Evolutionary conservation across 1,140 invertebrate species (phyloP).

Genomic region (Drosophila repletoides): DNA sequence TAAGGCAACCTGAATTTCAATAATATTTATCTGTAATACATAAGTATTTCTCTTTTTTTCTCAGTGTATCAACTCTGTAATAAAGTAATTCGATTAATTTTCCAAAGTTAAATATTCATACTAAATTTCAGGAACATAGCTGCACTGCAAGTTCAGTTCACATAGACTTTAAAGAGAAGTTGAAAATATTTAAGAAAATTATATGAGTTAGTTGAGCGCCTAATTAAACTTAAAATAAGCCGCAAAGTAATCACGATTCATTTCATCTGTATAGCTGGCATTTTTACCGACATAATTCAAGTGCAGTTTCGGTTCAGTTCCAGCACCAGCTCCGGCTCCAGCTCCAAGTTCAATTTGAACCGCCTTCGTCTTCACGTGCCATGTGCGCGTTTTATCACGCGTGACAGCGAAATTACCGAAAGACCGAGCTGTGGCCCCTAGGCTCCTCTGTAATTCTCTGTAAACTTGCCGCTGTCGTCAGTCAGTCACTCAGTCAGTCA

Average conservation of each 20-base stretch:
- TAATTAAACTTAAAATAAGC: conserved; percentile 75
- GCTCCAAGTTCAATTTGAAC: background rate
- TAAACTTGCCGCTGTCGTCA: conserved; percentile 39
- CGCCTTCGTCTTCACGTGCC: conserved; percentile 47
- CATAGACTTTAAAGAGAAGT: no score
- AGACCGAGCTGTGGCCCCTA: conserved; percentile 6
- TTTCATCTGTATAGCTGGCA: background rate
- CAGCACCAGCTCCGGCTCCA: background rate
- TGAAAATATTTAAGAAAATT: no score
- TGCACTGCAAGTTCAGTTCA: no score
- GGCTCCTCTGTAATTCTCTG: background rate
- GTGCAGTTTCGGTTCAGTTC: background rate
- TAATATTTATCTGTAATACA: no score
- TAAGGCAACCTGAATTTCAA: no score
- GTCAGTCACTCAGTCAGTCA: conserved; percentile 29
- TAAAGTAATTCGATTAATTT: no score
- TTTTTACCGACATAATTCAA: conserved; percentile 25
- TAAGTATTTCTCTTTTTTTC: no score
- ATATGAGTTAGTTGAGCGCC: conserved; percentile 47
- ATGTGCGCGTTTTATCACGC: conserved; percentile 63
- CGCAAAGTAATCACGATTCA: conserved; percentile 61
- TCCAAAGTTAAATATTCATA: no score
- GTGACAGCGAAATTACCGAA: conserved; percentile 68
- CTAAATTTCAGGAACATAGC: no score
- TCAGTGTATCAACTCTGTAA: no score